Conservation (phyloP, 2,888 invertebrate genomes). For the Sepiola atlantica region DNA sequence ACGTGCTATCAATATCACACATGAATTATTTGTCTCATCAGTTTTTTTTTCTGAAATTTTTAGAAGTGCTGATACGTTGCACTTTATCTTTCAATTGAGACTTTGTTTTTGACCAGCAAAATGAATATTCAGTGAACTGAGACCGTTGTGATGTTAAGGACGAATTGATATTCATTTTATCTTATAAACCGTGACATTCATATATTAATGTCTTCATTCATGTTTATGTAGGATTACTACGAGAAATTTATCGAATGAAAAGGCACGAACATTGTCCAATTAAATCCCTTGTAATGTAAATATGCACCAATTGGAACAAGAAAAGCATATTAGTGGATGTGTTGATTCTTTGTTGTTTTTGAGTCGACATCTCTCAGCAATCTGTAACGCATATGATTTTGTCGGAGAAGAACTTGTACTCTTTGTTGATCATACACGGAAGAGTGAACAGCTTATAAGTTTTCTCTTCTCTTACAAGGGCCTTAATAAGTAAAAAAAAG, state of each 20-base stretch:
- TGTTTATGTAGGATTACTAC: not conserved
- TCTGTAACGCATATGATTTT: not conserved
- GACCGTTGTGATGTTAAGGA: not conserved
- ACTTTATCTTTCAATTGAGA: not conserved
- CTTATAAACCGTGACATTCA: not conserved
- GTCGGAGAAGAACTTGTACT: not conserved
- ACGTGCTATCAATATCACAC: not conserved
- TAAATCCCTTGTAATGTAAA: constrained; percentile 15
- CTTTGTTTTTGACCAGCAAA: not conserved
- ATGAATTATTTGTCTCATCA: not conserved
- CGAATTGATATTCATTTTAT: constrained; percentile 1
- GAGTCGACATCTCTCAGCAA: not conserved
- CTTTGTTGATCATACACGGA: not conserved
- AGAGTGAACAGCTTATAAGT: not conserved
- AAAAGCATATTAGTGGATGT: not conserved
- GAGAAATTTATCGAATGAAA: not conserved
- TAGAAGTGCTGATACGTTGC: not conserved
- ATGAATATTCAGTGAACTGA: not conserved
- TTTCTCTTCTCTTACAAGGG: not conserved
- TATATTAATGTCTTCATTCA: not conserved
- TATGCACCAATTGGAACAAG: not conserved
- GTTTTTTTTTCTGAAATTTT: not conserved
- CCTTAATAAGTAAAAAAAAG: not conserved
- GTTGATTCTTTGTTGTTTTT: not conserved
- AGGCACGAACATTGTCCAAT: not conserved